A percentile compares a stretch with the other conserved stretches of the same genome.
Conservation (phyloP, 2,797 vertebrate genomes). For the Spizella passerina region DNA sequence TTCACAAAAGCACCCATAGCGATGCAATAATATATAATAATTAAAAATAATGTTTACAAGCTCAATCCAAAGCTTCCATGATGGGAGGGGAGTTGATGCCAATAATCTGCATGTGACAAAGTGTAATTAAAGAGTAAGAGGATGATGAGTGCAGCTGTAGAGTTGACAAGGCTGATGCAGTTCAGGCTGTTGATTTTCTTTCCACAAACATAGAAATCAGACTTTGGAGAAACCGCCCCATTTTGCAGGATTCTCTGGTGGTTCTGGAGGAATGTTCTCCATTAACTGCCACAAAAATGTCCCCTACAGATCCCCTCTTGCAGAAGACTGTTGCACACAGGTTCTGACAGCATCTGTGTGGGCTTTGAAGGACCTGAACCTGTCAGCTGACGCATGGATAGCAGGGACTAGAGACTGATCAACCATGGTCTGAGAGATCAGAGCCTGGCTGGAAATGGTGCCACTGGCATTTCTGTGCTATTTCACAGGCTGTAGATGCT, state of each 20-base stretch:
- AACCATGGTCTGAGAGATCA: neutral
- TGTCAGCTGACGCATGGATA: neutral
- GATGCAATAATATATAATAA: neutral
- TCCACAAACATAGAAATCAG: neutral
- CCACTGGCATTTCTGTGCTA: neutral
- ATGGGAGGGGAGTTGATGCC: neutral
- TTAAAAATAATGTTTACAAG: neutral
- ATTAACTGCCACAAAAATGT: neutral
- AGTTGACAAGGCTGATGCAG: neutral
- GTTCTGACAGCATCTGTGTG: neutral
- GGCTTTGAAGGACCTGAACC: neutral
- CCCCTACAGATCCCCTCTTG: neutral
- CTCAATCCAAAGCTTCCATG: neutral
- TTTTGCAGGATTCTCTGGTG: neutral
- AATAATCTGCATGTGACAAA: neutral
- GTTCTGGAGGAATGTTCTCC: neutral
- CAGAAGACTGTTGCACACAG: neutral
- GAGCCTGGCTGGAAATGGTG: neutral
- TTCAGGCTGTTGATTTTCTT: neutral
- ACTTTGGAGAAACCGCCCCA: neutral
- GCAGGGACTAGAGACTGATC: neutral
- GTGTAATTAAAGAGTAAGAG: neutral
- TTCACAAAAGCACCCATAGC: neutral
- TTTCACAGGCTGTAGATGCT: neutral
- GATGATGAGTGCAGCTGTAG: slow-evolving; percentile 13